Evolutionary conservation across 2,113 vertebrate species (phyloP), one percentile per base, ranked within the genome.

Genomic region (Promerops cafer): DNA sequence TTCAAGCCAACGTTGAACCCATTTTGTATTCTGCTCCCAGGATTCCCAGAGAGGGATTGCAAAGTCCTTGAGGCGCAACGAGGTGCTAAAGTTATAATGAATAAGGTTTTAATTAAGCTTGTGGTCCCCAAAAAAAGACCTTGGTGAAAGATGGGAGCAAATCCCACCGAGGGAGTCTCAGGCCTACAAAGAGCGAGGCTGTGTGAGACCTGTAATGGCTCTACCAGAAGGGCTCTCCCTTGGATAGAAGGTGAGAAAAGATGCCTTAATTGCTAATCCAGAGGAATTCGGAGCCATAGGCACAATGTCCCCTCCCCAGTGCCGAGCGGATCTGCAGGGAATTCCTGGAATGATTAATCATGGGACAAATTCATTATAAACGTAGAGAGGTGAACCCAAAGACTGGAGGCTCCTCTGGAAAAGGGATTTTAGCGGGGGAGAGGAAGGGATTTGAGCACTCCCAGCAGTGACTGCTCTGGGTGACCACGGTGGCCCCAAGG

Each of bases 181-280:
- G 59, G 42, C 2, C 17, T 83, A 39, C 96, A 94, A 68, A 93
- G 81, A 92, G 45, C 0, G 0, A 83, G 92, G 74, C 82, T 95
- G 61, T 78, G 70, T 28, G 93, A 76, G 30, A 92, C 26, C 91
- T 40, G 82, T 95, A 84, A 97, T 97, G 89, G 80, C 42, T 89
- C 91, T 97, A 92, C 44, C 96, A 95, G 95, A 97, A 91, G 91
- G 87, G 37, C 21, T 71, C 76, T 96, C 96, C 30, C 3, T 60
- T n/a, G 88, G 87, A 74, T 15, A 45, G 8, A 39, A 60, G 78
- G 96, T 95, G 89, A 97, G 96, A 91, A 92, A 93, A 83, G 92
- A 97, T 39, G 89, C 63, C 61, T 89, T 97, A 87, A 97, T 96
- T 87, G 89, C 90, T 79, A 96, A 97, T 94, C 96, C 97, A 93